These are phyloP conservation scores for Atta texana DNA, from an alignment of 1,140 invertebrate species.

Conservation along the genomic window DNA sequence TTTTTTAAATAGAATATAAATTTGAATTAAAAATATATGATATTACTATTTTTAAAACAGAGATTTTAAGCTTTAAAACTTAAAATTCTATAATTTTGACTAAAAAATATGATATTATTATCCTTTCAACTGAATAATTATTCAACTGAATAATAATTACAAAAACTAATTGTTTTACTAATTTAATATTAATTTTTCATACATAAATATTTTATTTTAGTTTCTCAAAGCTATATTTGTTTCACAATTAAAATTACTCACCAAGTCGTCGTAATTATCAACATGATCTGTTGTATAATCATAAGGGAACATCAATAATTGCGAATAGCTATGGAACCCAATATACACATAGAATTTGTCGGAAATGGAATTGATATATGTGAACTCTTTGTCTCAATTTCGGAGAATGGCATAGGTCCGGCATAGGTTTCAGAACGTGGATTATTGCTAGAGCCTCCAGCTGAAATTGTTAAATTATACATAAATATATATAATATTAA, in stretches of 20 bases:
- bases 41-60: no score
- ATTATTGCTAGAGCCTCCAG: background rate
- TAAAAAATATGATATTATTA: no score
- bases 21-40: no score
- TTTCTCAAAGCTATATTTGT: background rate
- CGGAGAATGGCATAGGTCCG: background rate
- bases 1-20: no score
- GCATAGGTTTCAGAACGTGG: background rate
- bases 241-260: background rate
- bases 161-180: background rate
- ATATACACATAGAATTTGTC: background rate
- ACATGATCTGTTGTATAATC: background rate
- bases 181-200: background rate
- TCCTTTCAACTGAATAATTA: no score
- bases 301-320: background rate
- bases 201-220: background rate
- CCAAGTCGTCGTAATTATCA: background rate
- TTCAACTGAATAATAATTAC: background rate
- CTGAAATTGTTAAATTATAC: background rate
- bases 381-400: background rate
- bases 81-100: no score
- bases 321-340: background rate
- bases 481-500: background rate
- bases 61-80: no score
- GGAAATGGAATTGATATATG: background rate